Base-by-base conservation (phyloP, 2,797 vertebrate species). In the Glossophaga mutica region DNA sequence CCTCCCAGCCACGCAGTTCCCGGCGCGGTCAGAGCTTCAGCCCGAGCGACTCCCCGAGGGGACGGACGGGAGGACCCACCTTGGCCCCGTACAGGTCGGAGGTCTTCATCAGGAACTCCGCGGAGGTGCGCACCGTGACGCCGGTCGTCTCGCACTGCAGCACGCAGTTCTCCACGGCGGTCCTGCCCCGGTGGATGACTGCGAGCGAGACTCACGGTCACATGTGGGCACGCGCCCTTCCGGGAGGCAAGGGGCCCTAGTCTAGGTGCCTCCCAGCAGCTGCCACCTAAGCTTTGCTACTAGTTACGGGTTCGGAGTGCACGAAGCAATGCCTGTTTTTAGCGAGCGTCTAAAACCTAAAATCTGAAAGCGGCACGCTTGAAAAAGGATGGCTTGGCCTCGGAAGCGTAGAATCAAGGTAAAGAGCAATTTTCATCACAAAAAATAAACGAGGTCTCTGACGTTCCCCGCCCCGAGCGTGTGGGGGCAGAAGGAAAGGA, bases 21-120 rank as follows among this genome's bases (percentile, higher is more conserved):
- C 10, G 32, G 32, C 32, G 37, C 39, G 65, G 32, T 78, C 84
- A 67, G 52, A 92, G 67, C 34, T 57, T 62, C 87, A 76, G 68
- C 34, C 15, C 39, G 57, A 76, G 65, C 24, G 74, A 37, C 15
- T 65, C 92, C 8, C 55, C 29, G 2, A 34, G 73, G 91, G 83
- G 50, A 32, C 21, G 48, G 55, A n/a, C n/a, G n/a, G 78, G 48
- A 68, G 48, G 5, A 68, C 82, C 89, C 96, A 99, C 99, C 99
- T 99, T 99, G 55, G 99, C 99, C 87, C 99, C 99, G 34, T 99
- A 99, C 57, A 99, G 98, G 97, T 99, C 99, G 9, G 99, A 99
- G 97, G 99, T 99, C 87, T 98, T 99, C 99, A 99, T 99, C 84
- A 98, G 87, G 19, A 99, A 98, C 39, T 99, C 98, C 68, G 99